phyloP scores from a whole-genome alignment of 2,797 vertebrate species.

The Sebastes itinus region DNA sequence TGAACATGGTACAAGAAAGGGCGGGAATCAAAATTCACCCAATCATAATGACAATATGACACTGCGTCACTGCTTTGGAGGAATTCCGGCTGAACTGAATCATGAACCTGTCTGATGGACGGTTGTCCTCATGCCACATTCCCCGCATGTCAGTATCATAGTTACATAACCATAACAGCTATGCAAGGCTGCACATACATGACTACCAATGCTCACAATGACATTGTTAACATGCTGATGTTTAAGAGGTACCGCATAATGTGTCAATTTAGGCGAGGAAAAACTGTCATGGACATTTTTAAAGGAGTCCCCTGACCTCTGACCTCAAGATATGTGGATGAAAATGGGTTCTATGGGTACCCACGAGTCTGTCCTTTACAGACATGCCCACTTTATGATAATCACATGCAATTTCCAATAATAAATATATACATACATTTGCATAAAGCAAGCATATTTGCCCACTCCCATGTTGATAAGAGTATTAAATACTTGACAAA shows the following conservation, averaged over 20 bases:
- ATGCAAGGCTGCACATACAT: not conserved
- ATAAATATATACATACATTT: no score
- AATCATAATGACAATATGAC: not conserved
- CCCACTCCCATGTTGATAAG: no score
- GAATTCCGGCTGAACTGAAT: not conserved
- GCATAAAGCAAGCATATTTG: no score
- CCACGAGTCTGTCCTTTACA: no score
- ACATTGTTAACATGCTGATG: not conserved
- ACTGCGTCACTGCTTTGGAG: not conserved
- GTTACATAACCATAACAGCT: not conserved
- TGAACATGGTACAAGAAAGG: not conserved
- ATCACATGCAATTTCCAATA: no score
- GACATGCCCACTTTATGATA: no score
- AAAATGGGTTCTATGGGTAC: no score
- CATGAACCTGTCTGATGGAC: not conserved
- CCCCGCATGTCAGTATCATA: not conserved
- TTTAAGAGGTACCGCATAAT: not conserved
- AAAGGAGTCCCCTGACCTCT: rapidly evolving
- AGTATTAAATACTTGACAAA: no score
- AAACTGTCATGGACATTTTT: no score
- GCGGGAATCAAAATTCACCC: not conserved
- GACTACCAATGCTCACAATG: no score
- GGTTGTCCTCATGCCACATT: not conserved
- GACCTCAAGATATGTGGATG: no score
- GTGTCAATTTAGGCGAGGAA: no score